These are phyloP conservation scores for Nycticryphes semicollaris DNA, from an alignment of 2,113 vertebrate species.

Conservation along the genomic window DNA sequence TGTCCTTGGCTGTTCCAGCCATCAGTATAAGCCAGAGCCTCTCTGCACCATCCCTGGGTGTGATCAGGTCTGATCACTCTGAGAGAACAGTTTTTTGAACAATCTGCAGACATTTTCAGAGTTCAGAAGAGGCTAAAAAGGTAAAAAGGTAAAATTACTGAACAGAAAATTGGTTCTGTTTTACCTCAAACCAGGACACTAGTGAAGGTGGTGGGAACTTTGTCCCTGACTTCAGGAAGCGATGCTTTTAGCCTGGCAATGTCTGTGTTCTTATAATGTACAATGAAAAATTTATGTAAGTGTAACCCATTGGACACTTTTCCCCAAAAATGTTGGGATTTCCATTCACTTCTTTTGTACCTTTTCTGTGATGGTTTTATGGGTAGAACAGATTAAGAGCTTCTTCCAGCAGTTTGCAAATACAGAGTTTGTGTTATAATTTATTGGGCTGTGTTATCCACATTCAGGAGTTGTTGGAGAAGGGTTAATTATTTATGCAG, in stretches of 20 bases:
- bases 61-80: too few species aligned
- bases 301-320: not conserved
- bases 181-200: too few species aligned
- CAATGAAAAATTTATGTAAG: not conserved
- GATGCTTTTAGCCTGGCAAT: not conserved
- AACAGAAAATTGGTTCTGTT: too few species aligned
- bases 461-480: not conserved
- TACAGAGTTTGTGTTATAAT: not conserved
- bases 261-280: not conserved
- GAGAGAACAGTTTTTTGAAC: too few species aligned
- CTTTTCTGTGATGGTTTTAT: not conserved
- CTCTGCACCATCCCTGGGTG: too few species aligned
- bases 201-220: not conserved
- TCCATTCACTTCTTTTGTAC: not conserved
- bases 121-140: too few species aligned
- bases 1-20: too few species aligned
- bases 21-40: too few species aligned
- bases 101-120: too few species aligned
- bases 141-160: too few species aligned
- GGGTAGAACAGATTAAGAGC: not conserved
- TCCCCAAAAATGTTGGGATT: not conserved
- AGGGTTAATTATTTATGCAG: not conserved
- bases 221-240: not conserved
- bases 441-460: not conserved
- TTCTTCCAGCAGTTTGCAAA: not conserved